These are phyloP conservation scores for Pollenia amentaria DNA, from an alignment of 2,888 invertebrate species.

Conservation along the genomic window DNA sequence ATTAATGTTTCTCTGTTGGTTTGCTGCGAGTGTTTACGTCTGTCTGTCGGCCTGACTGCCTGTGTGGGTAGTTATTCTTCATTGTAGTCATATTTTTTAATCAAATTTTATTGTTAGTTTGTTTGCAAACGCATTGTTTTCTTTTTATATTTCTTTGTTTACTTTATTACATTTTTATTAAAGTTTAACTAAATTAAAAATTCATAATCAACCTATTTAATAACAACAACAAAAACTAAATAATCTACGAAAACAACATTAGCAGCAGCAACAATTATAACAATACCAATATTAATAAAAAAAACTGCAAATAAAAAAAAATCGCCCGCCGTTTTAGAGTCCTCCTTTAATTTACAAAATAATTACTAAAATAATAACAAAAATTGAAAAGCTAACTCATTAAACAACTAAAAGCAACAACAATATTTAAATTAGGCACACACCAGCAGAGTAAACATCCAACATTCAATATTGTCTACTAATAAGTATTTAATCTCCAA, in stretches of 20 bases:
- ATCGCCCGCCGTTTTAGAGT: conserved; percentile 62
- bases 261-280: conserved; percentile 14
- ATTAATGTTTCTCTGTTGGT: conserved; percentile 38
- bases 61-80: conserved; percentile 48
- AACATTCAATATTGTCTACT: not conserved
- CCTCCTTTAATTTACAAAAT: conserved; percentile 39
- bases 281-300: conserved; percentile 4
- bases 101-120: conserved; percentile 41
- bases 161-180: conserved; percentile 41
- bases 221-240: conserved; percentile 18
- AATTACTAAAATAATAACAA: not conserved
- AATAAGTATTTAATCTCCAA: not conserved
- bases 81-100: conserved; percentile 29
- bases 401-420: conserved; percentile 16
- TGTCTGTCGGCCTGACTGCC: conserved; percentile 28
- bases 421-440: conserved; percentile 2
- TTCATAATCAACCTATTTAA: not conserved
- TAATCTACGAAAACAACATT: conserved; percentile 1
- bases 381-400: conserved; percentile 13
- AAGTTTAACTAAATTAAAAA: conserved; percentile 16
- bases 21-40: conserved; percentile 26
- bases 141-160: conserved; percentile 19
- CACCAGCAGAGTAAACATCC: not conserved
- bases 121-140: conserved; percentile 27
- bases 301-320: conserved; percentile 31